phyloP scores from a whole-genome alignment of 2,113 vertebrate genomes.

The Nestor notabilis region DNA sequence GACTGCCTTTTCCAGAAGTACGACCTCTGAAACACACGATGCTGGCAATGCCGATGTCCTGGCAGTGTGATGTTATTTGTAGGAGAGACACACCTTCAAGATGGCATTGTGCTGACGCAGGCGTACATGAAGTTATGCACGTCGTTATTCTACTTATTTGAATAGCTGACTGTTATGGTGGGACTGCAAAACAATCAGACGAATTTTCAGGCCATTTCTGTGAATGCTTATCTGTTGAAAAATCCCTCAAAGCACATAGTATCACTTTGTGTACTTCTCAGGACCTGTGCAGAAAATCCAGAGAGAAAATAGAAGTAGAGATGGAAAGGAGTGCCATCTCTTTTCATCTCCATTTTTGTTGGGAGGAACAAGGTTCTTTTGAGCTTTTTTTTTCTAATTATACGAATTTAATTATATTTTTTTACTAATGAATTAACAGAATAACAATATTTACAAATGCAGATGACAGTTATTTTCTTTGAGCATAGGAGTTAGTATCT shows the following conservation, averaged over 20 bases:
- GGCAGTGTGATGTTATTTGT: not conserved
- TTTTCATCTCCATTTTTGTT: too few relatives aligned
- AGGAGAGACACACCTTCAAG: not conserved
- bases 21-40: accelerated
- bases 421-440: not conserved
- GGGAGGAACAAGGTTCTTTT: accelerated
- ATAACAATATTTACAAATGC: not conserved
- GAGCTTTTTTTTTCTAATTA: not conserved
- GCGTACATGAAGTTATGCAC: not conserved
- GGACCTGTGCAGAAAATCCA: not conserved
- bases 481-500: not conserved
- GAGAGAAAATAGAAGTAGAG: not conserved
- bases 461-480: not conserved
- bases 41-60: not conserved
- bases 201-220: not conserved
- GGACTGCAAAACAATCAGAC: not conserved
- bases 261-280: not conserved
- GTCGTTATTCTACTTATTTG: not conserved
- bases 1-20: not conserved
- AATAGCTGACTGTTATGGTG: not conserved
- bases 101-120: not conserved
- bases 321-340: not conserved
- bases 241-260: not conserved
- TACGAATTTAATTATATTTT: not conserved
- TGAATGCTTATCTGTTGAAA: not conserved